A percentile compares a stretch with the other conserved stretches of the same genome.
phyloP scores from a whole-genome alignment of 2,113 vertebrate genomes.

The Ailurus styani region DNA sequence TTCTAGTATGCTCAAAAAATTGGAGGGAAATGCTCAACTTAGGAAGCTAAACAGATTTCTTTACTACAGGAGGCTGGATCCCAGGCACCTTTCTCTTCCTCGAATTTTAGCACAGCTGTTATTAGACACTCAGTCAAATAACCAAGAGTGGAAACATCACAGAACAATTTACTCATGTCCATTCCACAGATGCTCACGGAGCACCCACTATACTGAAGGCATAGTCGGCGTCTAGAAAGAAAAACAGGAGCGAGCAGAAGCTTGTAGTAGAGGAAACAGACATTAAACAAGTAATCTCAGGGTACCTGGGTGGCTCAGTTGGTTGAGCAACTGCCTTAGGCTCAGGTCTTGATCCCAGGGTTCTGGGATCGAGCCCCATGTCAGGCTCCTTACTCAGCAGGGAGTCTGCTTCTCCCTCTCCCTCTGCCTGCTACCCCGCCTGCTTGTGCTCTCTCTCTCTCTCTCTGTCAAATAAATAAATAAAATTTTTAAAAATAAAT shows the following conservation, averaged over 20 bases:
- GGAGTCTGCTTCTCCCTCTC: too few relatives aligned
- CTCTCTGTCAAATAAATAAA: too few relatives aligned
- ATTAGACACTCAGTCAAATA: background rate
- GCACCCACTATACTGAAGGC: background rate
- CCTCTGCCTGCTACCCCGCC: too few relatives aligned
- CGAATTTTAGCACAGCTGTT: background rate
- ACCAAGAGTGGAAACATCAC: background rate
- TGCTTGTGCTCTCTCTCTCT: too few relatives aligned
- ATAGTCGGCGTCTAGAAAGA: background rate
- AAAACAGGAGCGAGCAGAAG: background rate
- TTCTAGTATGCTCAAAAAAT: background rate
- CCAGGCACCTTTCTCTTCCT: background rate
- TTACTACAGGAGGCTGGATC: background rate
- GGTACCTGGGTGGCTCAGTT: too few relatives aligned
- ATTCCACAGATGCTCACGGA: background rate
- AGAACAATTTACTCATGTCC: background rate
- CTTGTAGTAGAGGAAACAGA: fast-evolving
- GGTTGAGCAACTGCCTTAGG: too few relatives aligned
- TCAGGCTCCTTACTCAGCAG: too few relatives aligned
- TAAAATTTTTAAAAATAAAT: too few relatives aligned
- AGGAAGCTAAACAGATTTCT: background rate
- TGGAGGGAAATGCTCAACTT: background rate
- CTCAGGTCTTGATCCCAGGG: too few relatives aligned
- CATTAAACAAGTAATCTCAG: background rate
- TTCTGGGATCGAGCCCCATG: too few relatives aligned